Conservation (phyloP, 2,797 vertebrate genomes). For the Pseudocheirus occidentalis region DNA sequence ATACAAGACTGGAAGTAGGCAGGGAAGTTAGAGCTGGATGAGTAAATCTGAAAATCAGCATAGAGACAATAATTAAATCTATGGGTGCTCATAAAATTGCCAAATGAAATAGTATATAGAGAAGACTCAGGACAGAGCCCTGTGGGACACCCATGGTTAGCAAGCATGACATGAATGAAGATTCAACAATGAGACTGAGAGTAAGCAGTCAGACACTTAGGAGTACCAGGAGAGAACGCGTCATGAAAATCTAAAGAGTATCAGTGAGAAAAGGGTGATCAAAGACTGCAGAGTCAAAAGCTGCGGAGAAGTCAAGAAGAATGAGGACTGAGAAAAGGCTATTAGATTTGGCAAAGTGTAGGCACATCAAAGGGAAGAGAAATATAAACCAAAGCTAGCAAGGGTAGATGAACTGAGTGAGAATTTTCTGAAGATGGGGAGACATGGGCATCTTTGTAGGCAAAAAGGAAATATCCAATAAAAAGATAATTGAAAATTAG, state of each 20-base stretch:
- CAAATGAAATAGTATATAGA: not conserved
- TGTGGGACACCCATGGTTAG: not conserved
- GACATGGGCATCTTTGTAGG: not conserved
- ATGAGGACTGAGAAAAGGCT: not conserved
- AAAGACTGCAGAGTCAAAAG: not conserved
- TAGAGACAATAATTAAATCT: not conserved
- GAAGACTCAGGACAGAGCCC: not conserved
- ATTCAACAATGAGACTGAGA: not conserved
- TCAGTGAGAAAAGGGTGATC: not conserved
- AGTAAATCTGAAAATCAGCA: not conserved
- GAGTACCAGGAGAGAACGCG: not conserved
- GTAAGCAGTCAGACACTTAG: not conserved
- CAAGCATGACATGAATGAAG: not conserved
- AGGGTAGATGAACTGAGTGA: not conserved
- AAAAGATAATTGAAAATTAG: not conserved
- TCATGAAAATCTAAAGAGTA: not conserved
- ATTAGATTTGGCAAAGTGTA: not conserved
- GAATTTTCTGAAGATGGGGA: not conserved
- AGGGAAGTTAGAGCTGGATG: not conserved
- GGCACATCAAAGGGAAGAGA: not conserved
- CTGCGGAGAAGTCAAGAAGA: not conserved
- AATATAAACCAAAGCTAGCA: not conserved
- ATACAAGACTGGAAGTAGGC: not conserved
- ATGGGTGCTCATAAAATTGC: not conserved
- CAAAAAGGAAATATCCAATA: not conserved